Evolutionary conservation across 2,113 vertebrate genomes (phyloP).

Genomic region (Plecotus auritus): DNA sequence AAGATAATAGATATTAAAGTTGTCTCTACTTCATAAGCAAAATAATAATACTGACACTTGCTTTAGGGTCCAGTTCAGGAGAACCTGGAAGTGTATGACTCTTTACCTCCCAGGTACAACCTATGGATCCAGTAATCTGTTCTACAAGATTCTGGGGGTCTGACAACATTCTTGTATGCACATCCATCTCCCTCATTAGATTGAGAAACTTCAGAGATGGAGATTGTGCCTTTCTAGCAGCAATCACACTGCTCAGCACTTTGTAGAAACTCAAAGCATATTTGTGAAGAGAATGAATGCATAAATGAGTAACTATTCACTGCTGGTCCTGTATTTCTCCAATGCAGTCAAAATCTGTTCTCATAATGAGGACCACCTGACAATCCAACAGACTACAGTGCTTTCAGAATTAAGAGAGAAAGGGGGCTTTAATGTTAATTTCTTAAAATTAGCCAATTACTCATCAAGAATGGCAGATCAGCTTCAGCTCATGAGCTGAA

Average conservation of each 20-base stretch:
- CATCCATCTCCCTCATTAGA: background rate
- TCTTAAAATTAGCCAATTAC: background rate
- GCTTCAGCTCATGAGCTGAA: background rate
- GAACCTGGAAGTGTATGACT: background rate
- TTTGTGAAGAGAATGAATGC: background rate
- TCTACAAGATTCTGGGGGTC: background rate
- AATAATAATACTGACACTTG: background rate
- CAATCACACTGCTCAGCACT: background rate
- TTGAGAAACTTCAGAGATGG: background rate
- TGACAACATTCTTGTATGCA: background rate
- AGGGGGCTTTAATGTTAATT: background rate
- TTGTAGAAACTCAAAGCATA: background rate
- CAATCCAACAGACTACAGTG: background rate
- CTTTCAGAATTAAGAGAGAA: slow-evolving; percentile 11
- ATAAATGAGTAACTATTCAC: background rate
- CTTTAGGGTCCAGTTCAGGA: background rate
- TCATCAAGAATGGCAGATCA: background rate
- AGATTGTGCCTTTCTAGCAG: background rate
- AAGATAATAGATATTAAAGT: slow-evolving; percentile 36
- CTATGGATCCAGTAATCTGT: rapidly evolving
- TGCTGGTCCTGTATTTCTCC: background rate
- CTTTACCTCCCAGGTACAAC: background rate
- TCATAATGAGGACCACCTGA: background rate
- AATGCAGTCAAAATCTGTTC: slow-evolving; percentile 8
- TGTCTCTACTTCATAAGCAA: slow-evolving; percentile 31